Base-by-base conservation (phyloP, 2,113 vertebrate genomes). In the Tetrax tetrax region DNA sequence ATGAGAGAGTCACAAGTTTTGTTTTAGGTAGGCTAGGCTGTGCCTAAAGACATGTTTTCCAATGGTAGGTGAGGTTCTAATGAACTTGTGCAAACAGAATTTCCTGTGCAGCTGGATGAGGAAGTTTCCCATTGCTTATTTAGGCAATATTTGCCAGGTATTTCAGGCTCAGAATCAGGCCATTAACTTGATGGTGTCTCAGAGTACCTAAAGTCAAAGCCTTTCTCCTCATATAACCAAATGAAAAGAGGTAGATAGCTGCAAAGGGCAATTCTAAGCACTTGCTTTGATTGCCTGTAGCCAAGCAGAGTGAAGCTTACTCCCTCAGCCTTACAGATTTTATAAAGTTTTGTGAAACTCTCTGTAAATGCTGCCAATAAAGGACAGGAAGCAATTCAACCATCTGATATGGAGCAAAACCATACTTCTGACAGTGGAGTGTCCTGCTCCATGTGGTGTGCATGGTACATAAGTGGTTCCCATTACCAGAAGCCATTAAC, bases 381-480 rank as follows among this genome's bases (percentile, higher is more conserved):
- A 24, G 5, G 6, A 19, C 12, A 53, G 14, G 27, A 66, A 71
- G 56, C 59, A 76, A 5, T 7, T 87, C 38, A 60, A 7, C 6
- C 5, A 6, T 33, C 15, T 72, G 21, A 15, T 78, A n/a, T 4
- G 3, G 33, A 15, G 11, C 37, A 22, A 68, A 15, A 33, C 7
- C 24, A 10, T 33, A 27, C 6, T 54, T 74, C 37, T 47, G 33
- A 37, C 22, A 64, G 51, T 48, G 10, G 3, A 51, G 6, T 14
- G 31, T 35, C 10, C 35, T 54, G 6, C 16, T 48, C 24, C 9
- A 11, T 23, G 31, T 14, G 8, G 10, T 27, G 5, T 31, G 6
- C 6, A 11, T 8, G 15, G 27, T 24, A 31, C 0, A 0, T n/a
- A 31, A 45, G 22, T 0, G 1, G 9, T n/a, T 86, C 41, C 10